Conservation (phyloP, 2,113 vertebrate genomes). For the Sander vitreus region DNA sequence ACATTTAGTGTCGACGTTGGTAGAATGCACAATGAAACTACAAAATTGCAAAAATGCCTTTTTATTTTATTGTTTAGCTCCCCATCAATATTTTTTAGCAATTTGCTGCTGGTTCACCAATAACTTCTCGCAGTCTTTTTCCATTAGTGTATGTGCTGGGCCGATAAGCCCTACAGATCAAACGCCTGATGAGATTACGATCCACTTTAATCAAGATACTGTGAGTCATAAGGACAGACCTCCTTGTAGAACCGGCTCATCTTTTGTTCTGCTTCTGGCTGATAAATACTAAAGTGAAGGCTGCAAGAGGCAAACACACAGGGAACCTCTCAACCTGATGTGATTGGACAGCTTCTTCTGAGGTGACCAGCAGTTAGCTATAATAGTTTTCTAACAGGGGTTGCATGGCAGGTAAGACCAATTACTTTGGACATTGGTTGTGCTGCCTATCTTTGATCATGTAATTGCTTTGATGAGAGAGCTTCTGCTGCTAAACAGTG, state of each 20-base stretch:
- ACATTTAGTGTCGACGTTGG: neutral
- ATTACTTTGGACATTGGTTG: constrained; percentile 82
- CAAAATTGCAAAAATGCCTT: neutral
- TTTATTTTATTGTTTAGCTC: neutral
- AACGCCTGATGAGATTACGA: constrained; percentile 60
- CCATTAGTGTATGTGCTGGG: constrained; percentile 12
- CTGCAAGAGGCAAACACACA: neutral
- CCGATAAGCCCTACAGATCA: constrained; percentile 28
- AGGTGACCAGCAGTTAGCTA: constrained; percentile 62
- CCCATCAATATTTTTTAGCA: constrained; percentile 3
- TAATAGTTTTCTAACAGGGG: constrained; percentile 79
- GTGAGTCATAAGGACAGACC: constrained; percentile 26
- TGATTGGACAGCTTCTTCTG: constrained; percentile 66
- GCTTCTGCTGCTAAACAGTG: constrained; percentile 64
- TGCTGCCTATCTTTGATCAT: constrained; percentile 71
- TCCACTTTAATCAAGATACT: constrained; percentile 60
- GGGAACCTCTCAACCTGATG: constrained; percentile 51
- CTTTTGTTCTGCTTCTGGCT: constrained; percentile 20
- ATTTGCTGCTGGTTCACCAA: constrained; percentile 13
- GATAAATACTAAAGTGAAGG: constrained; percentile 37
- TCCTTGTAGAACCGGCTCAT: constrained; percentile 19
- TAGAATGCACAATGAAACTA: neutral
- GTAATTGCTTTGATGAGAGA: constrained; percentile 78
- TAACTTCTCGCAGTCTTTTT: constrained; percentile 34
- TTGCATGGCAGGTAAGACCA: constrained; percentile 73